Evolutionary conservation across 1,140 invertebrate genomes (phyloP), one percentile per base, ranked within the genome.

Genomic region (Centruroides vittatus): DNA sequence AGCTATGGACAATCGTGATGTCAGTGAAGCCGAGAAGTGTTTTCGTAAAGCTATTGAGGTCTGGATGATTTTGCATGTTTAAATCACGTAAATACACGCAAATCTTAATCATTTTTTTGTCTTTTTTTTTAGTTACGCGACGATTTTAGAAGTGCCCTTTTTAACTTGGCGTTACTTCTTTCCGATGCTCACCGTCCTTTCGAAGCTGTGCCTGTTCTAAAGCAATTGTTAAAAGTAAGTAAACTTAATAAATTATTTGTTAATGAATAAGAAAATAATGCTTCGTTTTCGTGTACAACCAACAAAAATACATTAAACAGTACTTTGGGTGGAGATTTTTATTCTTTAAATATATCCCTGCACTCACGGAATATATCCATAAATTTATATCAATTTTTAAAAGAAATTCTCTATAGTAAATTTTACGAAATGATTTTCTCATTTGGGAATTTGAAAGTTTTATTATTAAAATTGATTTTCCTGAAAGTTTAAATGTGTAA

Each of bases 1-100:
- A 51, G 88, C 90, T 12, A 97, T 95, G 91, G 93, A 97, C 71
- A 89, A 93, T 70, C 82, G 86, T 47, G 86, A 93, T 70, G 86
- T 84, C 35, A 81, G 82, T n/a, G 84, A 84, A 65, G 92, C 93
- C 4, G 90, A 93, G 71, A 81, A 86, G 53, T 93, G 87, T 83
- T 93, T 94, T 72, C 77, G 88, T 53, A 83, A 84, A 51, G 88
- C 89, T 1, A 85, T 93, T 4, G 83, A 90, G 48, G 64, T 65
- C 51, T 58, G 48, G 8, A 5, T n/a, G 23, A 53, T 53, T 53
- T 23, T 23, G 23, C 23, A 23, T 1, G 23, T 23, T 23, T 23
- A 23, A 23, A 23, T 2, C 51, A 7, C 3, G 51, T 53, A 36
- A 5, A 53, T 8, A 53, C 35, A 53, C 51, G 51, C 1, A 34